Percentiles rank a stretch among this genome's conserved stretches.
Evolutionary conservation across 2,113 vertebrate genomes (phyloP).

Genomic region (Anhinga anhinga): DNA sequence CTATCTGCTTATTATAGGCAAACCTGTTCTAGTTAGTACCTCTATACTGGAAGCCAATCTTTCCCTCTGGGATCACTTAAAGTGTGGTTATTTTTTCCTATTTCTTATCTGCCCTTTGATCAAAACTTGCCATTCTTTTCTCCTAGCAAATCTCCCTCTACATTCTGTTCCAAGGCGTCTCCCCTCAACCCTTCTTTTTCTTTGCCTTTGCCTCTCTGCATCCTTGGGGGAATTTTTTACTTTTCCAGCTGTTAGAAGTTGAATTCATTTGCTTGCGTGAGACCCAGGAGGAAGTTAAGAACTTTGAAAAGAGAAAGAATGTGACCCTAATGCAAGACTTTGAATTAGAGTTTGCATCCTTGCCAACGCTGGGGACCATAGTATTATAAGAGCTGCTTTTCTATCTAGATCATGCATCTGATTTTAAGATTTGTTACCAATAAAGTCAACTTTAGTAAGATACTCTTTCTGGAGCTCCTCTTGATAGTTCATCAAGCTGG

Average conservation of each 20-base stretch:
- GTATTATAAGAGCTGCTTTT: background rate
- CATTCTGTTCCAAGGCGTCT: background rate
- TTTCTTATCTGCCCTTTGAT: background rate
- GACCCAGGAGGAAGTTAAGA: background rate
- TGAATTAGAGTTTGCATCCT: background rate
- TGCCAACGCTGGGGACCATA: background rate
- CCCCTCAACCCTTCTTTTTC: background rate
- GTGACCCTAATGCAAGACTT: background rate
- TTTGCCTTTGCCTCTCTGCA: background rate
- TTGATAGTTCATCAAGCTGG: background rate
- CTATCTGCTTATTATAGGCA: background rate
- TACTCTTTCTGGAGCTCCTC: background rate
- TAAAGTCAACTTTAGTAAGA: background rate
- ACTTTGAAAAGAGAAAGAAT: background rate
- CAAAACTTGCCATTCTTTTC: background rate
- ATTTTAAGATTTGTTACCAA: background rate
- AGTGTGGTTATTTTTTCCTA: background rate
- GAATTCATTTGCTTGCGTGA: background rate
- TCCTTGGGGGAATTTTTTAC: background rate
- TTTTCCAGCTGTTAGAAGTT: background rate
- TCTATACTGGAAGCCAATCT: background rate
- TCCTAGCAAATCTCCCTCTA: background rate
- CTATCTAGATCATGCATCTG: too few relatives aligned
- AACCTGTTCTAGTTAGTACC: background rate
- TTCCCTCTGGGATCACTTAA: background rate